Base-by-base conservation (phyloP, 2,888 invertebrate species). In the Agonopterix alstromeriana region DNA sequence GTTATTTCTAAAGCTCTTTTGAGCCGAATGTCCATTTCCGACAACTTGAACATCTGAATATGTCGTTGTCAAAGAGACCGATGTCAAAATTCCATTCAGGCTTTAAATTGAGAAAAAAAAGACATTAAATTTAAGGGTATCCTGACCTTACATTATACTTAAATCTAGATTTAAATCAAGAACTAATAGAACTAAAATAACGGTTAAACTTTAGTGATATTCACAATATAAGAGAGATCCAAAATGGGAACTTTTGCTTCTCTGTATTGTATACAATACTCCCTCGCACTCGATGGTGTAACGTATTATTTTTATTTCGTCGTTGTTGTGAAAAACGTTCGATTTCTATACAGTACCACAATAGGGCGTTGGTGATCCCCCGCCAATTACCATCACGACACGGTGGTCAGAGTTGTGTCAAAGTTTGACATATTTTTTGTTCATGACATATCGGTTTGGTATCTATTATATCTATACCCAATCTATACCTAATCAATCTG, bases 361-460 rank as follows among this genome's bases (percentile, higher is more conserved):
- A 71, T 79, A 45, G 47, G 56, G 77, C 65, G 61, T 56, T 56
- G 57, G 62, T 59, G 77, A 73, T 77, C 86, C 88, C 88, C 85
- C 84, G 86, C 86, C 88, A 88, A 88, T 88, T 87, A 86, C 79
- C 63, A 77, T 86, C 65, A 74, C 27, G 85, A 64, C 80, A 80
- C 79, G 84, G 85, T 78, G 88, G 86, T 86, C 87, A 83, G 65
- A 70, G 59, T 63, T 65, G 67, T 73, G 79, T 81, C 85, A 80
- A 76, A 80, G 61, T 74, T 73, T 64, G 77, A 79, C 73, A 77
- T 56, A 63, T 76, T 83, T 81, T 77, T 81, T 81, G 68, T 64
- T 61, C 42, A 12, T 11, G 60, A 59, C 50, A 53, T 57, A 53
- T 55, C 50, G 53, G 57, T 65, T 69, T 64, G 65, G 59, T 65